phyloP scores from a whole-genome alignment of 2,888 invertebrate genomes.

The Plebejus anna region DNA sequence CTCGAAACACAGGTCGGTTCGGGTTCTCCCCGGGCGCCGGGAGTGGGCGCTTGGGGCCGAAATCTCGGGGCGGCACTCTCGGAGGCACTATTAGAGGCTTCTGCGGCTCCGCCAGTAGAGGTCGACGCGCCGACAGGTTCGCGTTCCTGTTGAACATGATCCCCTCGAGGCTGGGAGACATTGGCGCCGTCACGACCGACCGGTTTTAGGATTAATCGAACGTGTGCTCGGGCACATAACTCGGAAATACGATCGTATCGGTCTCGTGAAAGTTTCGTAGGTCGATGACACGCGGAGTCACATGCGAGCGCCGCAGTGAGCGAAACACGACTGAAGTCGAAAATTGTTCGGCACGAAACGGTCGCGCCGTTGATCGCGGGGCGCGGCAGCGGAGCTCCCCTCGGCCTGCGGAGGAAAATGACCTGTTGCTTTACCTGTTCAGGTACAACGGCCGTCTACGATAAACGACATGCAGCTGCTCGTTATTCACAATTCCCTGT shows the following conservation, averaged over 20 bases:
- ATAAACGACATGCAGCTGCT: slow-evolving; percentile 60
- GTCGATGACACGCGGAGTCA: slow-evolving; percentile 44
- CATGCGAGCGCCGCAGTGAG: slow-evolving; percentile 45
- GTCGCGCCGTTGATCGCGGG: slow-evolving; percentile 30
- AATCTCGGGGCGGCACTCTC: slow-evolving; percentile 69
- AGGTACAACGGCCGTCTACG: slow-evolving; percentile 66
- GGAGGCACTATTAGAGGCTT: slow-evolving; percentile 68
- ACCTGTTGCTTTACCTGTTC: slow-evolving; percentile 79
- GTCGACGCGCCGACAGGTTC: slow-evolving; percentile 70
- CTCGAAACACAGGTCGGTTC: slow-evolving; percentile 59
- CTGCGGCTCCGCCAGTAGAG: slow-evolving; percentile 73
- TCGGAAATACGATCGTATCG: slow-evolving; percentile 50
- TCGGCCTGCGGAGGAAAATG: slow-evolving; percentile 60
- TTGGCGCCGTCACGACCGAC: slow-evolving; percentile 69
- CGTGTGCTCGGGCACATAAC: slow-evolving; percentile 73
- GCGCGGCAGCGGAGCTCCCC: slow-evolving; percentile 54
- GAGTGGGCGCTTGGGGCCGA: slow-evolving; percentile 59
- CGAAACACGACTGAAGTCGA: slow-evolving; percentile 55
- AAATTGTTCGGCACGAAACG: slow-evolving; percentile 27
- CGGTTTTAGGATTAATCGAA: slow-evolving; percentile 51
- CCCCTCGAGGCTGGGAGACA: slow-evolving; percentile 76
- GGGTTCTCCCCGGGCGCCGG: slow-evolving; percentile 59
- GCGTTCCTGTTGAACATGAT: slow-evolving; percentile 76
- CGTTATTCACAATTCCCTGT: slow-evolving; percentile 60
- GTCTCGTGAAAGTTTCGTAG: slow-evolving; percentile 53